phyloP scores from a whole-genome alignment of 2,113 vertebrate genomes.

The Heloderma charlesbogerti region DNA sequence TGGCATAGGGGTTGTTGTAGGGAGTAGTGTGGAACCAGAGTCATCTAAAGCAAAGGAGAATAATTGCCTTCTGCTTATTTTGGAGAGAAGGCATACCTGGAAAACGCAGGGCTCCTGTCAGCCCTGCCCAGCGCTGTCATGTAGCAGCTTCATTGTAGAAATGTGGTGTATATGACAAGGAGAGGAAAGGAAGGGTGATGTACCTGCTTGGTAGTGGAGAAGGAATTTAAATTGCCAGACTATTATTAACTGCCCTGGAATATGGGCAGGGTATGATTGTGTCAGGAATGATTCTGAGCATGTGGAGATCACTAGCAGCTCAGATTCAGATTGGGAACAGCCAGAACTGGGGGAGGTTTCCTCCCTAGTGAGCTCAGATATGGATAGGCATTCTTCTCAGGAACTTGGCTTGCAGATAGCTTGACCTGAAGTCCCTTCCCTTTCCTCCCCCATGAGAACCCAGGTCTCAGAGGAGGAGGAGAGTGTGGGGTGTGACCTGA shows the following conservation, averaged over 20 bases:
- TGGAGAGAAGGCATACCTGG: not conserved
- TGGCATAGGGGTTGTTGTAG: not conserved
- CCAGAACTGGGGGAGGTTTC: too few species aligned
- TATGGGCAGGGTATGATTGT: not conserved
- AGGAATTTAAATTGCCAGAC: slow-evolving; percentile 20
- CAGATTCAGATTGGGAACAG: too few species aligned
- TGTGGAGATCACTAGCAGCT: too few species aligned
- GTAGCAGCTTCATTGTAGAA: not conserved
- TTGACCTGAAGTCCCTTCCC: too few species aligned
- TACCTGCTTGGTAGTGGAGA: not conserved
- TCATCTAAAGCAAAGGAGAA: not conserved
- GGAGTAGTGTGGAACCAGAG: not conserved
- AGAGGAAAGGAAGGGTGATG: not conserved
- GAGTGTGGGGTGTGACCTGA: too few species aligned
- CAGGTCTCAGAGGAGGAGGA: too few species aligned
- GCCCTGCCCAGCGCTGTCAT: not conserved
- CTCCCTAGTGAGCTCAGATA: too few species aligned
- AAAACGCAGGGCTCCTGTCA: not conserved
- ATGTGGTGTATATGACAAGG: not conserved
- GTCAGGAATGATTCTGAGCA: too few species aligned
- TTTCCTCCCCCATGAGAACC: too few species aligned
- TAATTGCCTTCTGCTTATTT: not conserved
- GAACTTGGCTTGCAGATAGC: too few species aligned
- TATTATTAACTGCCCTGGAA: not conserved
- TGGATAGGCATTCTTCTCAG: too few species aligned